Percentiles rank a stretch among this genome's conserved stretches.
phyloP scores from a whole-genome alignment of 2,113 vertebrate genomes.

The Seriola quinqueradiata region DNA sequence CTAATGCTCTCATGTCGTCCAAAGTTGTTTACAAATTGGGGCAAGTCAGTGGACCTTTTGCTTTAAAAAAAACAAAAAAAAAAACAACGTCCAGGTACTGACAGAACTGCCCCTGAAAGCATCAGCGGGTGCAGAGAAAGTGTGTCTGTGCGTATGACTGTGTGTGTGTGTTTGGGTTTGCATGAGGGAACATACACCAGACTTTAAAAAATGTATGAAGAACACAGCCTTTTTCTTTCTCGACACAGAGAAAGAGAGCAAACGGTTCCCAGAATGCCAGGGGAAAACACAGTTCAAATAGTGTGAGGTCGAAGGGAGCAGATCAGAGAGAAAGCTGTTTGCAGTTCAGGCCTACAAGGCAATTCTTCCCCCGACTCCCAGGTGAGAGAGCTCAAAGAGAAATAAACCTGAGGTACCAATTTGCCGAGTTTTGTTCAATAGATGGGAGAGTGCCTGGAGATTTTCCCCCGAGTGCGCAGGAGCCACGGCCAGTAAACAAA shows the following conservation, averaged over 20 bases:
- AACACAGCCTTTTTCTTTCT: slow-evolving; percentile 85
- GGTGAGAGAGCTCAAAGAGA: slow-evolving; percentile 86
- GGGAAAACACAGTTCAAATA: slow-evolving; percentile 90
- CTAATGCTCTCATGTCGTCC: slow-evolving; percentile 85
- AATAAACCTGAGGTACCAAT: slow-evolving; percentile 89
- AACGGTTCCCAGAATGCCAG: slow-evolving; percentile 86
- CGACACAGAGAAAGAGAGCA: slow-evolving; percentile 83
- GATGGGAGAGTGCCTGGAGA: slow-evolving; percentile 78
- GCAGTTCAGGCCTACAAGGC: slow-evolving; percentile 88
- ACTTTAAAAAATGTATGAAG: slow-evolving; percentile 91
- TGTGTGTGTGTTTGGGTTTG: slow-evolving; percentile 66
- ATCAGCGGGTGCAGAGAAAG: slow-evolving; percentile 48
- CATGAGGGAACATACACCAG: slow-evolving; percentile 74
- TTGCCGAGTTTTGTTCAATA: slow-evolving; percentile 90
- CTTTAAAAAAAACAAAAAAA: slow-evolving; percentile 61
- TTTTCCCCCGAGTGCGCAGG: slow-evolving; percentile 62
- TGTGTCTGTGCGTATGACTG: slow-evolving; percentile 40
- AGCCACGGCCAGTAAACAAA: slow-evolving; percentile 80
- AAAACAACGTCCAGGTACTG: slow-evolving; percentile 78
- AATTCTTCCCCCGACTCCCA: slow-evolving; percentile 85
- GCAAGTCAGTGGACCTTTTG: slow-evolving; percentile 76
- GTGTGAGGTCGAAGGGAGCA: slow-evolving; percentile 81
- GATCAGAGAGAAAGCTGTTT: slow-evolving; percentile 88
- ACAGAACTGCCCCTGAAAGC: slow-evolving; percentile 83
- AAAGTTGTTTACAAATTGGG: slow-evolving; percentile 90